Base-by-base conservation (phyloP, 2,797 vertebrate species). In the Craterocephalus amniculus region DNA sequence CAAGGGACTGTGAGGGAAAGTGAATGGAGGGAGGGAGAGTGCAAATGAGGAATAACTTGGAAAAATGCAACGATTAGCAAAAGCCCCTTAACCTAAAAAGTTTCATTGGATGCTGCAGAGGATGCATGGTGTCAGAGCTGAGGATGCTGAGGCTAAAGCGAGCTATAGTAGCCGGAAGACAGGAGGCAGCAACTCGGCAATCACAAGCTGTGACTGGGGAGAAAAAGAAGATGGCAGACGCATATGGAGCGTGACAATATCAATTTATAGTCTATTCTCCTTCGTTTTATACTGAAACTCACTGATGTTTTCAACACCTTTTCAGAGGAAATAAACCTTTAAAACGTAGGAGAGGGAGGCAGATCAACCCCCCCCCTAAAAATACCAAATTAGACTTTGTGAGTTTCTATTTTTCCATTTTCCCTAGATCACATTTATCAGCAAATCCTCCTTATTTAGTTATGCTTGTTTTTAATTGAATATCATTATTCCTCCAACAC, bases 41-140 rank as follows among this genome's bases (percentile, higher is more conserved):
- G 57, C 20, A 56, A 52, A 56, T 55, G 58, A 71, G 78, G 29
- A 63, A 72, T 52, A 61, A 79, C 76, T 52, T 51, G 11, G 56
- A 27, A 77, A 78, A 87, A 81, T 63, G 67, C 59, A 62, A 73
- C 45, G 79, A 86, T 89, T 85, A 83, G 78, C 58, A 36, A 85
- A 90, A 92, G 85, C 83, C 80, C 66, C 83, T 88, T 83, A 90
- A 73, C 57, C 73, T 71, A 12, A 83, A 80, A 74, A 59, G 81
- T 71, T 87, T 87, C 74, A 63, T 43, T 52, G 56, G 72, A 77
- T 51, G 55, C 69, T 36, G 43, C 36, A 58, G 74, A 72, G 80
- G 70, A 76, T 65, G 78, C 77, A 78, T 63, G 35, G 79, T 77
- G 76, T 80, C 80, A 71, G n/a, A 31, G 70, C 14, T 29, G 63